Conservation (phyloP, 2,888 invertebrate genomes). For the Drosophila putrida region DNA sequence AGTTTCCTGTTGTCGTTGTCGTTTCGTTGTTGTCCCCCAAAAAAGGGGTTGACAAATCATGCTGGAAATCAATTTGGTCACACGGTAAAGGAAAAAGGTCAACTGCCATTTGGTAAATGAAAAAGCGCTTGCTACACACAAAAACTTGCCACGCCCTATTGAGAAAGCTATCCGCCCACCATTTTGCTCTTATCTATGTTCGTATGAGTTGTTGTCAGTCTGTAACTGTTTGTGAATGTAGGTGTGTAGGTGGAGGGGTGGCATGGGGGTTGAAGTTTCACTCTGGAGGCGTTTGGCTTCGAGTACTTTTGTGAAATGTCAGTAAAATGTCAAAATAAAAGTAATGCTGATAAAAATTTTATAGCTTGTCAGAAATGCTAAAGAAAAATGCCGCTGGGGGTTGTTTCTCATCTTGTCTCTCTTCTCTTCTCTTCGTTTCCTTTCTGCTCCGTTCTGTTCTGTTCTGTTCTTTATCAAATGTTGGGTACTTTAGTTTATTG, state of each 20-base stretch:
- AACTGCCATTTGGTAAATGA: slow-evolving; percentile 74
- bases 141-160: slow-evolving; percentile 43
- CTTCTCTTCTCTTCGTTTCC: slow-evolving; percentile 20
- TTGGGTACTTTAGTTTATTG: slow-evolving; percentile 79
- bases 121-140: slow-evolving; percentile 55
- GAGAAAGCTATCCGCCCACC: slow-evolving; percentile 29
- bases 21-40: slow-evolving; percentile 3
- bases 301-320: slow-evolving; percentile 74
- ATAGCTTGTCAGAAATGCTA: slow-evolving; percentile 75
- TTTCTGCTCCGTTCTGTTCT: slow-evolving; percentile 20
- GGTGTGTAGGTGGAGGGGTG: neutral
- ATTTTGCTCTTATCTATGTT: slow-evolving; percentile 54
- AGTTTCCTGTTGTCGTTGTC: slow-evolving; percentile 32
- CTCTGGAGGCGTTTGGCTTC: slow-evolving; percentile 46
- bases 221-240: neutral
- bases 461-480: slow-evolving; percentile 69
- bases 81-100: slow-evolving; percentile 74
- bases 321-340: slow-evolving; percentile 82
- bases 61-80: slow-evolving; percentile 76
- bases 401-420: slow-evolving; percentile 46
- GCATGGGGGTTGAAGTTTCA: slow-evolving; percentile 20
- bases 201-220: slow-evolving; percentile 23
- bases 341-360: slow-evolving; percentile 80
- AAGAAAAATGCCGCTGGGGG: slow-evolving; percentile 55
- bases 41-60: slow-evolving; percentile 76